Evolutionary conservation across 2,888 invertebrate genomes (phyloP), one percentile per base, ranked within the genome.

Genomic region (Cataglyphis rosenhaueri): DNA sequence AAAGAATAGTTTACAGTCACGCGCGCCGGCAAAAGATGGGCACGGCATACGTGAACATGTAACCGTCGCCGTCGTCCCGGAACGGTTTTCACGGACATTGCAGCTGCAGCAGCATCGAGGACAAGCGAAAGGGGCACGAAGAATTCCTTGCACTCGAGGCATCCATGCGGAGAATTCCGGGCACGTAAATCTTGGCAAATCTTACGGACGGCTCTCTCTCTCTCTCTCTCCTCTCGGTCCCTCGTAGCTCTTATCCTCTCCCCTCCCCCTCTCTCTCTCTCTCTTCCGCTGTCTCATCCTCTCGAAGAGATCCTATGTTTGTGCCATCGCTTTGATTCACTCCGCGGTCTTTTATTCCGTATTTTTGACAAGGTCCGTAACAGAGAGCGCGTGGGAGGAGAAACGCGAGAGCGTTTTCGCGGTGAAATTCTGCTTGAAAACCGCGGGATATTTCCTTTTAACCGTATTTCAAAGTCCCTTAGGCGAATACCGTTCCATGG

Each of bases 151-250:
- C 85, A 76, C 84, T 83, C 85, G 79, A 78, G 75, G 86, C 85
- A 89, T 88, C 89, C 89, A 83, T 85, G 88, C 87, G 81, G 76
- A 79, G 87, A 88, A 91, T 91, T 88, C 91, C 86, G 83, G 71
- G 90, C 91, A 91, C 91, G 91, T 91, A 91, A 89, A 91, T 90
- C 91, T 91, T 89, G 87, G 91, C 90, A 90, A 91, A 91, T 90
- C 89, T 91, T 89, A 87, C 86, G 84, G 87, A 86, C 82, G 83
- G 83, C 70, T 79, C 85, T 73, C 83, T 55, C 57, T 25, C 70
- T 79, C 21, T 21, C 21, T 21, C 21, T 21, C 21, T 21, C 21
- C 0, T 52, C 12, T 29, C 32, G 8, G 15, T 44, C 44, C 44
- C 12, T 52, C 79, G 9, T 35, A 61, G 29, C 48, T 52, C 41